Base-by-base conservation (phyloP, 2,113 vertebrate genomes). In the Aldabrachelys gigantea region DNA sequence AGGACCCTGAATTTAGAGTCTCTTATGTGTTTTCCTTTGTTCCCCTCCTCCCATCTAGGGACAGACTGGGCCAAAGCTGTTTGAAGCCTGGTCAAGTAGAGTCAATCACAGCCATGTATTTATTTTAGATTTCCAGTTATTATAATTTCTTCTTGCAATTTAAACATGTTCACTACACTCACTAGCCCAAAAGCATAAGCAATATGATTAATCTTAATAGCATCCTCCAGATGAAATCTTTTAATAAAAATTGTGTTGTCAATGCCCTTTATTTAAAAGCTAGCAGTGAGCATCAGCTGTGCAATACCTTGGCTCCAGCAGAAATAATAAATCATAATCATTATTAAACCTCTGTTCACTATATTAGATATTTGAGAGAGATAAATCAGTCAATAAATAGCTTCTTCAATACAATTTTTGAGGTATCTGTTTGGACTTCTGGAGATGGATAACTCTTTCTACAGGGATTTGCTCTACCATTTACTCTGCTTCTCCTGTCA, bases 321-420 rank as follows among this genome's bases (percentile, higher is more conserved):
- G 49, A 84, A 82, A 87, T 84, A 84, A 88, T 69, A 53, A 81
- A 89, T 62, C 53, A 75, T 85, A 81, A 59, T 92, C 16, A 62
- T 19, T 85, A 52, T 69, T 69, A 19, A 69, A 65, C 27, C 11
- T 62, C 47, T 49, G 5, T 85, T 69, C 49, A 76, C 62, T 57
- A 44, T 59, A 54, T 85, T 85, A 75, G 44, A 85, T 86, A 76
- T 65, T 21, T 31, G 69, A 81, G 65, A 81, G 53, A 75, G 52
- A 82, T 81, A 80, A 89, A 85, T 76, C 44, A 27, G 19, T 72
- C 72, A 62, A 38, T 29, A 57, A 81, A 35, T 53, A 44, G 38
- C 56, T 24, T 89, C 27, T 89, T 65, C 44, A 85, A 29, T 54
- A 82, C 27, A 82, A 59, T 59, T 59, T 85, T 76, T 41, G 85